These are phyloP conservation scores for Promerops cafer DNA, from an alignment of 2,113 vertebrate genomes.

Conservation along the genomic window DNA sequence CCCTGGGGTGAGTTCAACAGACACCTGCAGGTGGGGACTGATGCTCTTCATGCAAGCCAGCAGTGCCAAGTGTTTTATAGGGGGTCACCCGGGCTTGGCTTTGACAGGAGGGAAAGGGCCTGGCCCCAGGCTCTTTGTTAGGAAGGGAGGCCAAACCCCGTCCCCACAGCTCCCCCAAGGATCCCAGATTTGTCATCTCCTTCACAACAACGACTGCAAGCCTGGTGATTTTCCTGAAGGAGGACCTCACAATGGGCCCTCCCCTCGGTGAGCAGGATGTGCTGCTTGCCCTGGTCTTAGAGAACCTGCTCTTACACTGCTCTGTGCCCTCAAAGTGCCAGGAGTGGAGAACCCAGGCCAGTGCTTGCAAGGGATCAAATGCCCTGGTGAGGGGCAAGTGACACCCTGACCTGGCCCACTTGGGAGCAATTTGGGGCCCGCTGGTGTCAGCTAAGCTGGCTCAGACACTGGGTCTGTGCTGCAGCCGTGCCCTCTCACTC, in stretches of 20 bases:
- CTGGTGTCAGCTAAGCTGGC: background rate
- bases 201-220: accelerated
- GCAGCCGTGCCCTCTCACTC: background rate
- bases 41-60: background rate
- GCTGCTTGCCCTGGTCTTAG: accelerated
- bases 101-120: background rate
- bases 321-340: background rate
- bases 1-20: background rate
- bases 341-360: background rate
- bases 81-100: background rate
- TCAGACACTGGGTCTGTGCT: background rate
- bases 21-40: accelerated
- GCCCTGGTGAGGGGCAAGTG: background rate
- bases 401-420: background rate
- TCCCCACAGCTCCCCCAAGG: background rate
- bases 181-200: background rate
- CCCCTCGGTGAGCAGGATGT: accelerated
- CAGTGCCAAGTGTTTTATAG: background rate
- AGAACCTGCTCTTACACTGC: accelerated
- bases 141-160: background rate
- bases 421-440: background rate
- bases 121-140: background rate
- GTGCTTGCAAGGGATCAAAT: background rate
- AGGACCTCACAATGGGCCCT: accelerated
- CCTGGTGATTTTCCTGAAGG: background rate